A percentile compares a stretch with the other conserved stretches of the same genome.
These are phyloP conservation scores for Tauraco erythrolophus DNA, from an alignment of 2,113 vertebrate genomes.

Conservation along the genomic window DNA sequence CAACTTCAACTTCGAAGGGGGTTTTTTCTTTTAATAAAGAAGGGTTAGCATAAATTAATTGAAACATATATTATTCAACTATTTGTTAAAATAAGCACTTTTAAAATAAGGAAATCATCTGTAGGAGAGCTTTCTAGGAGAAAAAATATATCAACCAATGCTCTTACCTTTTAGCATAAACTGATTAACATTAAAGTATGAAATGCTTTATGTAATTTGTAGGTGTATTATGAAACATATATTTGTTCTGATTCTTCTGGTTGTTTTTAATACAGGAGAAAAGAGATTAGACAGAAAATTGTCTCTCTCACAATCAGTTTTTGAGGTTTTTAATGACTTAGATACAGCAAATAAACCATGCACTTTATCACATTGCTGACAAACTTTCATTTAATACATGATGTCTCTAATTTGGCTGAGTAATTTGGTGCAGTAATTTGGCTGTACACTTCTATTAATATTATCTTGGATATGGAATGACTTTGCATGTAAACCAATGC, in stretches of 20 bases:
- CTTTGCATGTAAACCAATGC: background rate
- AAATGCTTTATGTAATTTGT: background rate
- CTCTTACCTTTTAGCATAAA: background rate
- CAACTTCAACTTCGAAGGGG: background rate
- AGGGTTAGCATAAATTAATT: background rate
- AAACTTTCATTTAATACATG: background rate
- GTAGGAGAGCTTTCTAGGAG: background rate
- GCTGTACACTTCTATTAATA: background rate
- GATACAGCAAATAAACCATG: background rate
- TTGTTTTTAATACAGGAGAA: background rate
- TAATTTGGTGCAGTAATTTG: background rate
- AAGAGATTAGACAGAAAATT: background rate
- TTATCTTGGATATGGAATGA: background rate
- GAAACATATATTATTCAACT: background rate
- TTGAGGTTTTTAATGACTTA: background rate
- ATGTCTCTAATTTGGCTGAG: background rate
- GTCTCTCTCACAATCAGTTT: background rate
- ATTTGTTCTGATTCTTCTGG: background rate
- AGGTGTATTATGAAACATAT: background rate
- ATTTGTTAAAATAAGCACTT: background rate
- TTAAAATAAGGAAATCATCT: background rate
- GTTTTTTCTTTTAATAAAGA: background rate
- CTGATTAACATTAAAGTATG: background rate
- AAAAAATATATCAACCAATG: background rate
- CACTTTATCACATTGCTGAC: background rate